A percentile compares a stretch with the other conserved stretches of the same genome.
These are phyloP conservation scores for Drosophila triauraria DNA, from an alignment of 1,140 invertebrate genomes.

Conservation along the genomic window DNA sequence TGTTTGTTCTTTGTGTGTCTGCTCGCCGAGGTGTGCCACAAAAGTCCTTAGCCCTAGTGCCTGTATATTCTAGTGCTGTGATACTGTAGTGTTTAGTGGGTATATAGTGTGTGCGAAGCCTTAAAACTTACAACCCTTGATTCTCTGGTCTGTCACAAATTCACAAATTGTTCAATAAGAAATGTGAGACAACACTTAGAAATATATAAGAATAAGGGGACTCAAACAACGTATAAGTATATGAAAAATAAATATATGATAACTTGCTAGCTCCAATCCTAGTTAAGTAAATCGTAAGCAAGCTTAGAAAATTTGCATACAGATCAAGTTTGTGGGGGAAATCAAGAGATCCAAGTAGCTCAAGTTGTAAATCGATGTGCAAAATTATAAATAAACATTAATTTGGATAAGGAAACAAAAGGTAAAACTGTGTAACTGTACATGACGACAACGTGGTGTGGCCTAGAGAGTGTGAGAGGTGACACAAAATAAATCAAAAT, in stretches of 20 bases:
- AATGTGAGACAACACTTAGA: conserved; percentile 66
- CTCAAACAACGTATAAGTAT: conserved; percentile 1
- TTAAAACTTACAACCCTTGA: conserved; percentile 46
- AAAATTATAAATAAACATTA: conserved; percentile 33
- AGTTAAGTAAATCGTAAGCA: conserved; percentile 44
- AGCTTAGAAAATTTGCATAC: conserved; percentile 44
- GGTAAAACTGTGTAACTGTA: conserved; percentile 37
- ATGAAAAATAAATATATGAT: neutral
- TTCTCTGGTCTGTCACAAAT: conserved; percentile 17
- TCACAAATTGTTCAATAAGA: conserved; percentile 10
- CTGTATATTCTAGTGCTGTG: conserved; percentile 42
- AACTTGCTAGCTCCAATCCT: conserved; percentile 14
- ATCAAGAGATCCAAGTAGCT: conserved; percentile 65
- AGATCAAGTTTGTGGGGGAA: conserved; percentile 30
- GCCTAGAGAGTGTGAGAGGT: conserved; percentile 38
- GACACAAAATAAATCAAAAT: conserved; percentile 55
- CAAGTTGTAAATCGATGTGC: conserved; percentile 62
- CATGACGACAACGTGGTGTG: conserved; percentile 28
- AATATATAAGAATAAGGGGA: conserved; percentile 18
- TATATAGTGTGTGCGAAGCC: conserved; percentile 26
- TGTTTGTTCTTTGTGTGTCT: conserved; percentile 49
- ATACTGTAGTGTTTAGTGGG: conserved; percentile 10
- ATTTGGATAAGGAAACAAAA: conserved; percentile 44
- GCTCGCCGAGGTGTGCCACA: conserved; percentile 61
- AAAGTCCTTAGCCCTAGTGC: conserved; percentile 57